Evolutionary conservation across 1,140 invertebrate species (phyloP).

Genomic region (Drosophila takahashii): DNA sequence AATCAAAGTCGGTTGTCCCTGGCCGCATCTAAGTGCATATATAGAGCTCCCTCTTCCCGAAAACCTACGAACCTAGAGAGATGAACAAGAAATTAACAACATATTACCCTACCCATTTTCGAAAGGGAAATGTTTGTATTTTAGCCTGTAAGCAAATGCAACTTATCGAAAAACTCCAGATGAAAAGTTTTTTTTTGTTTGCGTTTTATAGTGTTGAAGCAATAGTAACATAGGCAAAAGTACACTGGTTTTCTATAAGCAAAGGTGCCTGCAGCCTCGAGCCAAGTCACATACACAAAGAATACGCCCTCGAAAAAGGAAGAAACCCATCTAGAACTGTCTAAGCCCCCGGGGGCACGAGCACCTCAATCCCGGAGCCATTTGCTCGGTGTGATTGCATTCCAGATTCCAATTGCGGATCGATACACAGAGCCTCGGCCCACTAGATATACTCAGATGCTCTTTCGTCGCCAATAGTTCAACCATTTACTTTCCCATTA

Average conservation of each 20-base stretch:
- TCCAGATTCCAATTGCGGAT: conserved; percentile 42
- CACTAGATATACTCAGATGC: conserved; percentile 11
- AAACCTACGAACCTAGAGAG: conserved; percentile 40
- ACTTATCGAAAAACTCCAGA: conserved; percentile 28
- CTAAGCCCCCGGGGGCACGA: conserved; percentile 16
- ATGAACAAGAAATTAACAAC: conserved; percentile 41
- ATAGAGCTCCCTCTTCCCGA: conserved; percentile 47
- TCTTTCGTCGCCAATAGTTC: conserved; percentile 37
- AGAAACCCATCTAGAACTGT: conserved; percentile 1
- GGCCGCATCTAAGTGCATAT: conserved; percentile 79
- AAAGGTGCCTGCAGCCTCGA: conserved; percentile 40
- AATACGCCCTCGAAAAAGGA: conserved; percentile 10
- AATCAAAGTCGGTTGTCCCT: conserved; percentile 67
- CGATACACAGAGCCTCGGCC: conserved; percentile 24
- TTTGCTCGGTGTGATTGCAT: conserved; percentile 53
- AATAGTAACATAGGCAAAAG: conserved; percentile 41
- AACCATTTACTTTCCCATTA: conserved; percentile 27
- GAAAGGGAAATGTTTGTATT: conserved; percentile 42
- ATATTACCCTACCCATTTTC: conserved; percentile 6
- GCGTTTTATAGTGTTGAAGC: conserved; percentile 30
- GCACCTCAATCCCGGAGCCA: conserved; percentile 2
- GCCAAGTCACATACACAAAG: conserved; percentile 57
- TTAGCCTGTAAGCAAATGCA: conserved; percentile 32
- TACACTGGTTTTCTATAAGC: conserved; percentile 58
- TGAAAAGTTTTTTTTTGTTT: conserved; percentile 26